Conservation (phyloP, 2,797 vertebrate species). For the Champsocephalus esox region DNA sequence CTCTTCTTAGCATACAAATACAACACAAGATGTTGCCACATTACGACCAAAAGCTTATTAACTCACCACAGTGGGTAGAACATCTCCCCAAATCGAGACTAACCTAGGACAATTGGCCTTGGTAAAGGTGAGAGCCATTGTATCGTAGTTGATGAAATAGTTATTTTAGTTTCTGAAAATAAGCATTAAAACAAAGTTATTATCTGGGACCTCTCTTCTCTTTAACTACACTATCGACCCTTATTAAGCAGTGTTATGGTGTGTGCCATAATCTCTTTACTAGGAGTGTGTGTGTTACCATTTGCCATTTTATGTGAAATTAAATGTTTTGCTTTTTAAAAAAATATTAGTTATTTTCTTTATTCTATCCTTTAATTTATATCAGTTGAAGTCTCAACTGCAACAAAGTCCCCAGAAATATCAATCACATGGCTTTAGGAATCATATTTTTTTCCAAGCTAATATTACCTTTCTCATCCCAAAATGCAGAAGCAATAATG, state of each 20-base stretch:
- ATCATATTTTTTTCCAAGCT: conserved; percentile 62
- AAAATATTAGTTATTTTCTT: conserved; percentile 31
- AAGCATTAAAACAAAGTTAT: not conserved
- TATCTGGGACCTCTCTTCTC: conserved; percentile 2
- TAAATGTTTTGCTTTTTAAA: conserved; percentile 18
- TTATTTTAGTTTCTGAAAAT: conserved; percentile 3
- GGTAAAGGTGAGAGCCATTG: too few species aligned
- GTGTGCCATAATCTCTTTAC: conserved; percentile 15
- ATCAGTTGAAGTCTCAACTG: conserved; percentile 47
- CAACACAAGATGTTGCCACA: too few species aligned
- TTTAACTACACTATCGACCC: not conserved
- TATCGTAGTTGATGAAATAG: not conserved
- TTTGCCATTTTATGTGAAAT: conserved; percentile 8
- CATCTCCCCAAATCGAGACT: too few species aligned
- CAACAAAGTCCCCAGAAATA: conserved; percentile 53
- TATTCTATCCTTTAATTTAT: conserved; percentile 48
- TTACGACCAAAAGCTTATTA: too few species aligned
- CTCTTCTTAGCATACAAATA: too few species aligned
- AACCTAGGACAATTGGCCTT: too few species aligned
- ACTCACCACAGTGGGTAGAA: too few species aligned
- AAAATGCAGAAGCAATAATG: conserved; percentile 84
- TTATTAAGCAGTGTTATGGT: conserved; percentile 1
- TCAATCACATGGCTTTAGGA: conserved; percentile 62
- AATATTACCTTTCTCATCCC: conserved; percentile 79
- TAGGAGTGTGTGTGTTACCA: not conserved